phyloP scores from a whole-genome alignment of 1,140 invertebrate genomes.

The Cotesia chilonis region DNA sequence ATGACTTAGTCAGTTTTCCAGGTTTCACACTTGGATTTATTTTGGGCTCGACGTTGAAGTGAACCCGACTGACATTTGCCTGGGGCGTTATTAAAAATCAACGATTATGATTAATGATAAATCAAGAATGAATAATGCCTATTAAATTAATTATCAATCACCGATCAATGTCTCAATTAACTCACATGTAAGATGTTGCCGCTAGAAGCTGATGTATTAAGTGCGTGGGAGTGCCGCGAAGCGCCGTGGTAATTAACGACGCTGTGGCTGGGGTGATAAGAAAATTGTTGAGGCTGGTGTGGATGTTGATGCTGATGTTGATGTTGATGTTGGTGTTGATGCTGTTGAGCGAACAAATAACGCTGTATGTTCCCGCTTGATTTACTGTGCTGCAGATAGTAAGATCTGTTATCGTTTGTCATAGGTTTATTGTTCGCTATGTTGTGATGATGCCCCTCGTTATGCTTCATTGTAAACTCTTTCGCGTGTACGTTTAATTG shows the following conservation, averaged over 20 bases:
- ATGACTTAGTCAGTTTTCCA: constrained; percentile 61
- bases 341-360: constrained; percentile 64
- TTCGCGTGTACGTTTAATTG: constrained; percentile 84
- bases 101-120: neutral
- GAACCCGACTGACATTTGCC: constrained; percentile 62
- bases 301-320: constrained; percentile 50
- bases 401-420: constrained; percentile 50
- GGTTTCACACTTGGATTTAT: constrained; percentile 51
- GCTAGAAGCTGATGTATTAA: constrained; percentile 72
- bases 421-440: constrained; percentile 37
- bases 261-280: constrained; percentile 57
- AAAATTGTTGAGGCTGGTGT: constrained; percentile 50
- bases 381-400: constrained; percentile 69
- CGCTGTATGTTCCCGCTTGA: constrained; percentile 70
- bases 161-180: constrained; percentile 25
- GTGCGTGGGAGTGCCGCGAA: constrained; percentile 52
- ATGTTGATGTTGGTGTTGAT: constrained; percentile 40
- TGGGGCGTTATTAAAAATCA: neutral
- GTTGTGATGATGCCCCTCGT: constrained; percentile 65
- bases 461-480: constrained; percentile 82
- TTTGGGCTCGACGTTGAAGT: constrained; percentile 59
- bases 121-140: neutral
- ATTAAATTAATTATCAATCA: constrained; percentile 9
- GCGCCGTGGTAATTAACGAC: constrained; percentile 28
- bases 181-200: constrained; percentile 75